Evolutionary conservation across 2,113 vertebrate genomes (phyloP).

Genomic region (Procavia capensis): DNA sequence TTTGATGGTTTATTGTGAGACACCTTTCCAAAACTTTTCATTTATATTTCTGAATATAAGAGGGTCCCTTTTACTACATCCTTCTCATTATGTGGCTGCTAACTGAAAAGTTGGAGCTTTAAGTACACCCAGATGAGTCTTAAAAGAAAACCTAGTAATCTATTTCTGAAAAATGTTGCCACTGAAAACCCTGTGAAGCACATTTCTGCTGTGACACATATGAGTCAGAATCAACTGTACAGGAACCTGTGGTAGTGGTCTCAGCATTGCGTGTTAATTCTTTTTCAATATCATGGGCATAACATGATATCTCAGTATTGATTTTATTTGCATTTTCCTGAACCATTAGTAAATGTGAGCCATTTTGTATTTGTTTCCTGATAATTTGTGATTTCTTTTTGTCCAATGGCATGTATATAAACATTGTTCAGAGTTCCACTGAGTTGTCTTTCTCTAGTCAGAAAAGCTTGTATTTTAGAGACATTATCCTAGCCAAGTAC

Average conservation of each 20-base stretch:
- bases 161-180: too few species aligned
- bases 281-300: neutral
- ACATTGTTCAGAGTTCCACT: slow-evolving; percentile 25
- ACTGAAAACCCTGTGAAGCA: too few species aligned
- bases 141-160: too few species aligned
- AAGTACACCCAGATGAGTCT: too few species aligned
- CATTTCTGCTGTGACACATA: too few species aligned
- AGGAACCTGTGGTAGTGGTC: too few species aligned
- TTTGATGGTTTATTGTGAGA: neutral
- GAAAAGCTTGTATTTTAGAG: slow-evolving; percentile 30
- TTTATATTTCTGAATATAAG: slow-evolving; percentile 2
- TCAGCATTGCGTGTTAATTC: neutral
- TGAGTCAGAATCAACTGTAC: too few species aligned
- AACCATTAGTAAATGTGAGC: slow-evolving; percentile 19
- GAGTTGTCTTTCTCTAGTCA: slow-evolving; percentile 43
- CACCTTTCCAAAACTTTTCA: slow-evolving; percentile 10
- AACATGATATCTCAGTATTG: slow-evolving; percentile 24
- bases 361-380: slow-evolving; percentile 37
- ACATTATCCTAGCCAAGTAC: slow-evolving; percentile 10
- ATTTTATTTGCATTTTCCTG: slow-evolving; percentile 44
- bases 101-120: too few species aligned
- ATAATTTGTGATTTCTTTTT: slow-evolving; percentile 27
- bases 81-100: neutral
- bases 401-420: neutral
- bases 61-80: neutral